phyloP scores from a whole-genome alignment of 2,888 invertebrate genomes.

The Yponomeuta sedellus region DNA sequence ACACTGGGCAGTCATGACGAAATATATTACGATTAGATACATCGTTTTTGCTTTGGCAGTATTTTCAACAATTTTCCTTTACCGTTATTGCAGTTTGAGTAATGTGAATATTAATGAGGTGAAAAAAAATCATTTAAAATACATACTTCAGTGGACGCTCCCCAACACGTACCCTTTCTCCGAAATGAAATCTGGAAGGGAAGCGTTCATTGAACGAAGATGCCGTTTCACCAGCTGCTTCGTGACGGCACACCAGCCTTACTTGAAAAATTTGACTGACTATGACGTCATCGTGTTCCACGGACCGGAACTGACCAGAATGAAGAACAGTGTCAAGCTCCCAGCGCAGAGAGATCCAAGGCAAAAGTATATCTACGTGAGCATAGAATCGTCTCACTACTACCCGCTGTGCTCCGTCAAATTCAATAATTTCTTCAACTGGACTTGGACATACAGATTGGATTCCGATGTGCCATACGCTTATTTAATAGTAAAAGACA shows the following conservation, averaged over 20 bases:
- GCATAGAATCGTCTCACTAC: constrained; percentile 24
- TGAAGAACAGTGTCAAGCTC: constrained; percentile 19
- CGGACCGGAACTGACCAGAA: constrained; percentile 37
- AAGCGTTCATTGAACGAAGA: constrained; percentile 36
- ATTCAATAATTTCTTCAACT: constrained; percentile 25
- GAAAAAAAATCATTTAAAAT: constrained; percentile 26
- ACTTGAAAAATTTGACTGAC: constrained; percentile 34
- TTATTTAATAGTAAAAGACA: constrained; percentile 24
- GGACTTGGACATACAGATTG: constrained; percentile 27
- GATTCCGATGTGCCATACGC: constrained; percentile 25
- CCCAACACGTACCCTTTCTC: constrained; percentile 32
- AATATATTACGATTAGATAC: too few relatives aligned
- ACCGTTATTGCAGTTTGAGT: background rate
- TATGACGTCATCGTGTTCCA: constrained; percentile 51
- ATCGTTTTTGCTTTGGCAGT: too few relatives aligned
- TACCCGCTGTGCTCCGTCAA: constrained; percentile 22
- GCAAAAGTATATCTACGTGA: constrained; percentile 43
- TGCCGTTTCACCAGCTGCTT: constrained; percentile 49
- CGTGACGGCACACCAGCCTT: constrained; percentile 38
- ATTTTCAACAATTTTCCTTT: too few relatives aligned
- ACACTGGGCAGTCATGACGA: too few relatives aligned
- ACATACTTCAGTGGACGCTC: constrained; percentile 44
- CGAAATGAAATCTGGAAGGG: constrained; percentile 33
- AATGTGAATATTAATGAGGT: background rate
- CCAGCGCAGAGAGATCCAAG: constrained; percentile 36